Evolutionary conservation across 2,888 invertebrate genomes (phyloP).

Genomic region (Ashinkailepas kermadecensis): DNA sequence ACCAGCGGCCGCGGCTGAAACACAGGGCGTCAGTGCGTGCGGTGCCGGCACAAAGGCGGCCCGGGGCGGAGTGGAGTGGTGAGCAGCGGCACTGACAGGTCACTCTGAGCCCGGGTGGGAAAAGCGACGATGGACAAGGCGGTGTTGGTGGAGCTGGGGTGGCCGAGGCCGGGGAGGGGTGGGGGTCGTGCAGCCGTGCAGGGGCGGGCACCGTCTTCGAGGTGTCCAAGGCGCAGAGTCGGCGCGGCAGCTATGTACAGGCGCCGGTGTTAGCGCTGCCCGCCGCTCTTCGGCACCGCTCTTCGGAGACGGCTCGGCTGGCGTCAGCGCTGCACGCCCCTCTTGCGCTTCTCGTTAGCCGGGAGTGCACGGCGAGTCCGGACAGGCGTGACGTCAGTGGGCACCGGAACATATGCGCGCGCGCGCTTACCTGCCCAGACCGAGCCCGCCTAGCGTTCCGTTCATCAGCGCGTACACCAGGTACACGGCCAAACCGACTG

Average conservation of each 20-base stretch:
- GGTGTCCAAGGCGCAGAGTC: not conserved
- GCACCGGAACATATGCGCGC: not conserved
- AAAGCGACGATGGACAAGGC: not conserved
- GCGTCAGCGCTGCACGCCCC: too few relatives aligned
- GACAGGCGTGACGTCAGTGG: not conserved
- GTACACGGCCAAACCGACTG: not conserved
- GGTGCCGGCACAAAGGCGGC: not conserved
- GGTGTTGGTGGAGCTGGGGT: not conserved
- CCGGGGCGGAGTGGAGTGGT: not conserved
- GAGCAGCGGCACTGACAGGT: not conserved
- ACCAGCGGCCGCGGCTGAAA: not conserved
- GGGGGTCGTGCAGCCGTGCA: too few relatives aligned
- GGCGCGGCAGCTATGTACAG: not conserved
- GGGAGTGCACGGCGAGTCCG: not conserved
- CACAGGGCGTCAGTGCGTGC: not conserved
- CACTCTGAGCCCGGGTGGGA: not conserved
- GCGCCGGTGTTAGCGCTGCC: not conserved
- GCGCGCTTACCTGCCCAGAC: not conserved
- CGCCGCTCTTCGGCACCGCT: not conserved
- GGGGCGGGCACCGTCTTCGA: too few relatives aligned
- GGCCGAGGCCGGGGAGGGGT: not conserved
- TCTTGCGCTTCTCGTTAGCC: not conserved
- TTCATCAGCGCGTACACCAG: constrained; percentile 7
- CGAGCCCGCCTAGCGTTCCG: not conserved
- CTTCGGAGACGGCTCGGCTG: not conserved